A percentile compares a stretch with the other conserved stretches of the same genome.
These are phyloP conservation scores for Strongylocentrotus purpuratus DNA, from an alignment of 35 echinoderm and acorn worm species.

Conservation along the genomic window DNA sequence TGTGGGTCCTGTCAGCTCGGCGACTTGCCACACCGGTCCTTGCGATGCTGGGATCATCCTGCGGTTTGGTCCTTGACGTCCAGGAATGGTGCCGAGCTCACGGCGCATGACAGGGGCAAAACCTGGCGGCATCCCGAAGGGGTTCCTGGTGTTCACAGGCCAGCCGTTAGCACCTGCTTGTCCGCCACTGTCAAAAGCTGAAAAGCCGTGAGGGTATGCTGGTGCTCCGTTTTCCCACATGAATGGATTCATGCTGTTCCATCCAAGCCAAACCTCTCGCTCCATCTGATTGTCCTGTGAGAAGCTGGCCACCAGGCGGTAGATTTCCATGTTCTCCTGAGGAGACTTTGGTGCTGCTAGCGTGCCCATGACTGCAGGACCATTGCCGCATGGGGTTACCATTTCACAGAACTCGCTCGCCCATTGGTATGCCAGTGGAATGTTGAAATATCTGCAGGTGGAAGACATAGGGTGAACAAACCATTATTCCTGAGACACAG, in stretches of 20 bases:
- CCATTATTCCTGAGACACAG: too few relatives aligned
- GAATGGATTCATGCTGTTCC: neutral
- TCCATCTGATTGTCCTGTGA: neutral
- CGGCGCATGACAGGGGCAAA: slow-evolving; percentile 34
- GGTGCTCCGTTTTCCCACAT: slow-evolving; percentile 30
- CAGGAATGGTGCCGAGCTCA: neutral
- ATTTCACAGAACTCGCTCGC: slow-evolving; percentile 37
- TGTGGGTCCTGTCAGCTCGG: neutral
- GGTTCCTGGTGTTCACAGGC: neutral
- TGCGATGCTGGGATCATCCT: neutral
- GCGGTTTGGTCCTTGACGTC: neutral
- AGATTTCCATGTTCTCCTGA: slow-evolving; percentile 17
- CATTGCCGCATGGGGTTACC: slow-evolving; percentile 23
- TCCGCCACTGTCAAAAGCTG: slow-evolving; percentile 8
- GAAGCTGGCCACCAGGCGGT: slow-evolving; percentile 25
- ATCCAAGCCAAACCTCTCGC: slow-evolving; percentile 30
- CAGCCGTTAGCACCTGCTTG: neutral
- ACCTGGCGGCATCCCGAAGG: neutral
- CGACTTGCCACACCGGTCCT: neutral
- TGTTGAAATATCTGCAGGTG: slow-evolving; percentile 34
- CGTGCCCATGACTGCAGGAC: neutral
- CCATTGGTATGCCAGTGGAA: neutral
- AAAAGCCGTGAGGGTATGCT: slow-evolving; percentile 13
- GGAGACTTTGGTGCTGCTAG: neutral
- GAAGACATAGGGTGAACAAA: neutral